Conservation (phyloP, 2,113 vertebrate species). For the Notothenia rossii region DNA sequence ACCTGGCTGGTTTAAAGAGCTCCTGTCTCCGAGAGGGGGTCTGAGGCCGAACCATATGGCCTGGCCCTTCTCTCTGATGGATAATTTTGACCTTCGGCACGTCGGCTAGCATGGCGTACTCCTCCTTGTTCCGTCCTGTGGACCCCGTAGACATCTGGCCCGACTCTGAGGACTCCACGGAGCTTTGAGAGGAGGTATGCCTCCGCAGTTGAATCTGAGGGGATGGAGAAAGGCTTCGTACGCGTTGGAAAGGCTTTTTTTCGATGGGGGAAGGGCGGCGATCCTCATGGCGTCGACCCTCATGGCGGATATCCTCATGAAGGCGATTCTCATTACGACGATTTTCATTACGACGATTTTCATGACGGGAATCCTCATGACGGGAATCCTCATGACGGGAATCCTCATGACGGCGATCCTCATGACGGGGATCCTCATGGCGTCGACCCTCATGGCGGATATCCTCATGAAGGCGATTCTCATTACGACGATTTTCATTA, state of each 20-base stretch:
- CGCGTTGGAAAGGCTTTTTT: slow-evolving; percentile 33
- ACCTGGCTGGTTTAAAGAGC: slow-evolving; percentile 95
- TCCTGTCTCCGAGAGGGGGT: slow-evolving; percentile 87
- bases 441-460: fast-evolving
- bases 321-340: no score
- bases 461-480: no score
- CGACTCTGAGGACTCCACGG: slow-evolving; percentile 83
- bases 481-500: no score
- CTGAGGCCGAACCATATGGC: slow-evolving; percentile 63
- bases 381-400: no score
- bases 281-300: no score
- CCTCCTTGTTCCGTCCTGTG: slow-evolving; percentile 85
- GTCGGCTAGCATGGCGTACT: slow-evolving; percentile 90
- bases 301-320: no score
- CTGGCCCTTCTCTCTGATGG: slow-evolving; percentile 72
- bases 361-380: no score
- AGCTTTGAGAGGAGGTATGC: slow-evolving; percentile 83
- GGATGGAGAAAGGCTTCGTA: slow-evolving; percentile 73
- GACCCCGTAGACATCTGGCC: slow-evolving; percentile 75
- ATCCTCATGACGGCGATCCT: no score
- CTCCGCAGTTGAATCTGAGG: slow-evolving; percentile 56
- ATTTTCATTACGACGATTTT: no score
- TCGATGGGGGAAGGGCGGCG: slow-evolving; percentile 35
- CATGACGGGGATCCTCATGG: no score
- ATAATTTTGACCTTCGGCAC: slow-evolving; percentile 90